Base-by-base conservation (phyloP, 1,140 invertebrate genomes). In the Drusus annulatus region DNA sequence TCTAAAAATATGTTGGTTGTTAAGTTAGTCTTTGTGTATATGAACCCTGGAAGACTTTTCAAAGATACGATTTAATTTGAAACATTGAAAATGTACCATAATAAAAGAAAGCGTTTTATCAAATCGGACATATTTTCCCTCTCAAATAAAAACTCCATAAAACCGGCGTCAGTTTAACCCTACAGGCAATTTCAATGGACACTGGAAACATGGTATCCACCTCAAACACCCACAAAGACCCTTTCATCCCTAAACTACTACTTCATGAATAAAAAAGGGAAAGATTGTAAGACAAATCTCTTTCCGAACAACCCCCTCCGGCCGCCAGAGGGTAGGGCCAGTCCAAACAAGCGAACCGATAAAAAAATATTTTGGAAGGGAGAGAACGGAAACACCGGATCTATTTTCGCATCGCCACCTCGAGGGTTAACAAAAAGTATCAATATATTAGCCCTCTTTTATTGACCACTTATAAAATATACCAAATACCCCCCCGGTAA, bases 381-480 rank as follows among this genome's bases (percentile, higher is more conserved):
- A 13, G 10, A 45, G 13, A 45, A 62, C 19, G 19, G 31, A 56
- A 54, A 76, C 50, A 62, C 16, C 74, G 56, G 56, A 54, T 74
- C 74, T 76, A 62, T 76, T 76, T 76, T 76, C 74, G 74, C 74
- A 31, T 76, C 74, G 28, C 74, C 74, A 76, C 74, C 25, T 76
- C 58, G 74, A 50, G 74, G 74, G 74, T 58, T 76, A 58, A 65
- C 58, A 63, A 71, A 60, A 65, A 79, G 74, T 77, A 81, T 81
- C 80, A 81, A 81, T 81, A 81, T 81, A 81, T 81, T 79, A 81
- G 80, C 56, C 69, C 54, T 63, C 80, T 79, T 81, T 81, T 81
- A 81, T 81, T 81, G 80, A 81, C 80, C 80, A 81, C 80, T 81
- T 81, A 81, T 74, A 81, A 73, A 71, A 71, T 19, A 71, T 45